These are phyloP conservation scores for Euwallacea similis DNA, from an alignment of 1,140 invertebrate genomes.

Conservation along the genomic window DNA sequence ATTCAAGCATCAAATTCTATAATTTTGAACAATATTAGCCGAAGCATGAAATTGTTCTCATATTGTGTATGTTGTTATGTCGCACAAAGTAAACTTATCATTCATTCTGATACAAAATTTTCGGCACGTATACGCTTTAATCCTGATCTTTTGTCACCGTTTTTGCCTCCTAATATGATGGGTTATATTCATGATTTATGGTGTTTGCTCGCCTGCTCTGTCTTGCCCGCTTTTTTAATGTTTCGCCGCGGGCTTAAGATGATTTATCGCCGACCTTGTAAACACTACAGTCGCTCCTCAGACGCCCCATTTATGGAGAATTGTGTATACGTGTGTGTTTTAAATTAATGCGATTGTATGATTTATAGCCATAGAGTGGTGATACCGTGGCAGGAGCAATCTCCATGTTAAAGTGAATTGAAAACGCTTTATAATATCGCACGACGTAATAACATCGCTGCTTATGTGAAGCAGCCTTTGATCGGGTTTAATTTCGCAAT, in stretches of 20 bases:
- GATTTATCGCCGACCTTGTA: conserved; percentile 4
- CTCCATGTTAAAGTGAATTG: neutral
- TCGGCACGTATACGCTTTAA: conserved; percentile 3
- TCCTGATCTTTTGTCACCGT: conserved; percentile 16
- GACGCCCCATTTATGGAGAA: neutral
- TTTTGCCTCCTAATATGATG: conserved; percentile 16
- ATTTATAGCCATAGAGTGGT: neutral
- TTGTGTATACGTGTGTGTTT: neutral
- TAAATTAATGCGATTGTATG: neutral
- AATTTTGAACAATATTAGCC: too few relatives aligned
- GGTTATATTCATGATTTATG: conserved; percentile 13
- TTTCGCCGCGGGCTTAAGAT: conserved; percentile 3
- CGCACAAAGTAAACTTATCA: too few relatives aligned
- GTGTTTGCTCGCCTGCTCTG: conserved; percentile 5
- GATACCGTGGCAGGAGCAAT: neutral
- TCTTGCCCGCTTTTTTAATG: conserved; percentile 6
- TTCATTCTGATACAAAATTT: too few relatives aligned
- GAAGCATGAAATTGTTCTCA: too few relatives aligned
- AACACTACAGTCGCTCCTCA: neutral
- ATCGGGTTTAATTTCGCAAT: neutral
- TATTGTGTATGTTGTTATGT: too few relatives aligned
- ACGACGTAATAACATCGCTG: neutral
- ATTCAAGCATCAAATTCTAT: too few relatives aligned
- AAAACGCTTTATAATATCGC: neutral
- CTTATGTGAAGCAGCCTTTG: neutral